Evolutionary conservation across 37 sponge, comb jelly and placozoan species (phyloP).

Genomic region (Axinella damicornis): DNA sequence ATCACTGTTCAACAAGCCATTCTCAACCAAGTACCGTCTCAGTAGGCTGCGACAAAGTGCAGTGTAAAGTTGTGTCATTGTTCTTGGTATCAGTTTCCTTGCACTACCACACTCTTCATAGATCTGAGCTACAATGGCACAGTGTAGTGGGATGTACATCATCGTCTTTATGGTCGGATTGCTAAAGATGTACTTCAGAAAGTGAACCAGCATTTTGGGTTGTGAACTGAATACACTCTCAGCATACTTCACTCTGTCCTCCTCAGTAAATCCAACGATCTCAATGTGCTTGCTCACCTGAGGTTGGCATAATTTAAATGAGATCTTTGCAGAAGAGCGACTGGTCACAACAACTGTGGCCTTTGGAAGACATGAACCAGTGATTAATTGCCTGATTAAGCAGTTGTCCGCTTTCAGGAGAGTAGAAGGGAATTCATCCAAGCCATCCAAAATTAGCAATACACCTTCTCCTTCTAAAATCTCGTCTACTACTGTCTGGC

Average conservation of each 20-base stretch:
- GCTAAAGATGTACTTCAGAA: neutral
- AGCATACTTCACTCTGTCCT: conserved; percentile 7
- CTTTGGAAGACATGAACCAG: conserved; percentile 14
- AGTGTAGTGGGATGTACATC: conserved; percentile 42
- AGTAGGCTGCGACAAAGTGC: neutral
- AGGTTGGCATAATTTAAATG: neutral
- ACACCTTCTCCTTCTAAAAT: conserved; percentile 1
- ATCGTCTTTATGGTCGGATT: conserved; percentile 6
- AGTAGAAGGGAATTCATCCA: conserved; percentile 30
- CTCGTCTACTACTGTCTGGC: neutral
- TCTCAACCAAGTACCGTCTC: neutral
- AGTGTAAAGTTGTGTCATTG: conserved; percentile 46
- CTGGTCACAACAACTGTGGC: conserved; percentile 30
- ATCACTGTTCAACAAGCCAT: neutral
- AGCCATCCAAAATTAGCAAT: conserved; percentile 40
- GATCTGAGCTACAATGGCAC: conserved; percentile 16
- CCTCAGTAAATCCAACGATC: conserved; percentile 30
- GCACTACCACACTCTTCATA: neutral
- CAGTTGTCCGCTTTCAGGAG: neutral
- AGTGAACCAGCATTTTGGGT: neutral
- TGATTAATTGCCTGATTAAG: neutral
- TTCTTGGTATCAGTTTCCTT: conserved; percentile 5
- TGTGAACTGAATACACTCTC: neutral
- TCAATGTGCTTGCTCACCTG: conserved; percentile 13
- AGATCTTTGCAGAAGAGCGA: conserved; percentile 24